phyloP scores from a whole-genome alignment of 2,113 vertebrate species.

The Heterocephalus glaber region DNA sequence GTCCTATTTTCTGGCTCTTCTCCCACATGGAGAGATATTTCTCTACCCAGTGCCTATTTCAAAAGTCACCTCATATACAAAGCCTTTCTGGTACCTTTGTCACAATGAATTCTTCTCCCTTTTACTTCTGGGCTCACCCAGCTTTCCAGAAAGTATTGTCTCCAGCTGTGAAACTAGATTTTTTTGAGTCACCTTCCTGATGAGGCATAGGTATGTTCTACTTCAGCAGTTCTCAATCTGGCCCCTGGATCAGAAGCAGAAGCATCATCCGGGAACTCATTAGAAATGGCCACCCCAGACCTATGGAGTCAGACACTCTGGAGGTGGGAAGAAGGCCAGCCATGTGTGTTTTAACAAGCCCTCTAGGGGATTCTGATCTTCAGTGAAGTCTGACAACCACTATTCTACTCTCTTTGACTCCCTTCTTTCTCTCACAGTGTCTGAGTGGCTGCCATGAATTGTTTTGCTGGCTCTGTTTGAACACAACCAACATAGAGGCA shows the following conservation, averaged over 20 bases:
- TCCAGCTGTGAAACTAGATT: neutral
- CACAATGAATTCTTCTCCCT: neutral
- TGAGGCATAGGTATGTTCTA: neutral
- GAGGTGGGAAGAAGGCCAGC: too few species aligned
- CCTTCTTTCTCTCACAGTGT: slow-evolving; percentile 26
- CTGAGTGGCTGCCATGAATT: slow-evolving; percentile 18
- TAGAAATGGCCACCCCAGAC: neutral
- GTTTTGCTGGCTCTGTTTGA: slow-evolving; percentile 59
- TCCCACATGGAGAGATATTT: neutral
- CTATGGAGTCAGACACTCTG: neutral
- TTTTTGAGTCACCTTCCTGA: slow-evolving; percentile 7
- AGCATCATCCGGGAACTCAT: neutral
- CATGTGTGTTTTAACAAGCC: neutral
- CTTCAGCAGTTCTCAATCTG: neutral
- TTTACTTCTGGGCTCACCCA: neutral
- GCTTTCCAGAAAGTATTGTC: neutral
- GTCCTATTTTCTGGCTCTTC: neutral
- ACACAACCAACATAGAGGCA: slow-evolving; percentile 18
- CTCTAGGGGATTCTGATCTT: neutral
- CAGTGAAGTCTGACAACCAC: neutral
- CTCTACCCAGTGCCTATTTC: neutral
- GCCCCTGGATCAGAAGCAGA: neutral
- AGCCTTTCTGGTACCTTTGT: neutral
- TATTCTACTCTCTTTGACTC: neutral
- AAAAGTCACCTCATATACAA: neutral